phyloP scores from a whole-genome alignment of 2,888 invertebrate species.

The Campopleginae sp. region DNA sequence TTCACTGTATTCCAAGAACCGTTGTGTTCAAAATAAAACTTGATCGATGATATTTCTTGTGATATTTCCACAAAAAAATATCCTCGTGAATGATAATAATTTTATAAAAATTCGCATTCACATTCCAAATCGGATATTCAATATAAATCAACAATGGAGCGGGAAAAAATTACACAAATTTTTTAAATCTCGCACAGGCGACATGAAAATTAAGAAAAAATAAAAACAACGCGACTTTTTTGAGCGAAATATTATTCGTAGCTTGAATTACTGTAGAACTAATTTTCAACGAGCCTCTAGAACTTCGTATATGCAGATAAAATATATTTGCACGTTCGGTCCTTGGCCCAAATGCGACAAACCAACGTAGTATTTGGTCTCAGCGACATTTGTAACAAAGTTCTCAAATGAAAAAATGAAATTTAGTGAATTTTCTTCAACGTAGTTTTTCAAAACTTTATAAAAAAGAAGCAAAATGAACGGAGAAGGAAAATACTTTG shows the following conservation, averaged over 20 bases:
- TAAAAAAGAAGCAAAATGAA: not conserved
- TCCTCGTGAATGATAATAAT: too few species aligned
- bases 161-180: too few species aligned
- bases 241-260: conserved; percentile 5
- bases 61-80: not conserved
- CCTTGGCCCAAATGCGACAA: conserved; percentile 59
- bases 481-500: not conserved
- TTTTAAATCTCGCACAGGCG: not conserved
- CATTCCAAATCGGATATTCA: too few species aligned
- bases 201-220: not conserved
- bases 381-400: not conserved
- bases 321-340: conserved; percentile 22
- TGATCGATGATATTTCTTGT: not conserved
- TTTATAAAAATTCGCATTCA: too few species aligned
- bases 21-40: not conserved
- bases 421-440: not conserved
- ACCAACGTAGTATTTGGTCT: conserved; percentile 15
- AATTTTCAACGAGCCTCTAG: conserved; percentile 1
- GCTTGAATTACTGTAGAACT: not conserved
- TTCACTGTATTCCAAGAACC: not conserved
- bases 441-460: too few species aligned
- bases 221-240: not conserved
- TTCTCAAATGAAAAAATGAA: not conserved
- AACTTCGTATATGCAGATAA: not conserved
- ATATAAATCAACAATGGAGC: too few species aligned